Percentiles rank a stretch among this genome's conserved stretches.
phyloP scores from a whole-genome alignment of 2,888 invertebrate genomes.

The Nysson spinosus region DNA sequence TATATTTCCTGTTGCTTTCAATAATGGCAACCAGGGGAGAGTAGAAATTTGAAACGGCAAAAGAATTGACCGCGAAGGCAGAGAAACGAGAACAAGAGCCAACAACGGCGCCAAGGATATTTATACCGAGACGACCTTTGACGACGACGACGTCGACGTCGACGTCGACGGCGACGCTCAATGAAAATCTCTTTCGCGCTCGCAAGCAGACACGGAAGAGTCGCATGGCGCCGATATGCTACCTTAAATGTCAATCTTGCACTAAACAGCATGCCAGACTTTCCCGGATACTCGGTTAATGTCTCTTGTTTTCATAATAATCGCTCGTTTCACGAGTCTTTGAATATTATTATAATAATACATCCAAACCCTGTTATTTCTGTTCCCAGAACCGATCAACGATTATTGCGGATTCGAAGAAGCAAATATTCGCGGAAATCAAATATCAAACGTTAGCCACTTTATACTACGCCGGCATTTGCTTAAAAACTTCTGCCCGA shows the following conservation, averaged over 20 bases:
- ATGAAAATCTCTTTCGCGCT: slow-evolving; percentile 55
- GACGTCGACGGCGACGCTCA: slow-evolving; percentile 47
- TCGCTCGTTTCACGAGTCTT: not conserved
- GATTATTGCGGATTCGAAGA: slow-evolving; percentile 22
- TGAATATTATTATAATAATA: too few species aligned
- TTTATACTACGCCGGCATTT: not conserved
- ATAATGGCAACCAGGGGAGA: slow-evolving; percentile 3
- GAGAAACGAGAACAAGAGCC: slow-evolving; percentile 46
- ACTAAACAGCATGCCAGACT: slow-evolving; percentile 2
- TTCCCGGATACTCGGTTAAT: not conserved
- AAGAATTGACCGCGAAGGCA: slow-evolving; percentile 40
- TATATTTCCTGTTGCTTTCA: not conserved
- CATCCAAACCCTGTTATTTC: too few species aligned
- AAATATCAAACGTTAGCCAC: slow-evolving; percentile 18
- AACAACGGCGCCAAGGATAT: slow-evolving; percentile 67
- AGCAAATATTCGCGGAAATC: slow-evolving; percentile 44
- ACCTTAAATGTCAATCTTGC: slow-evolving; percentile 43
- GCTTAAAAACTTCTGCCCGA: slow-evolving; percentile 2
- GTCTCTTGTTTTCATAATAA: too few species aligned
- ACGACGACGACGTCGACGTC: slow-evolving; percentile 42
- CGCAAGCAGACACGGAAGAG: slow-evolving; percentile 44
- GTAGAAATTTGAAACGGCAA: slow-evolving; percentile 6
- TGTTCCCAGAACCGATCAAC: slow-evolving; percentile 30
- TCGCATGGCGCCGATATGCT: slow-evolving; percentile 34
- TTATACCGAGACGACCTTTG: slow-evolving; percentile 70